These are phyloP conservation scores for Epizoanthus illoricatus DNA, from an alignment of 92 coral and sea anemone genomes.

Conservation along the genomic window DNA sequence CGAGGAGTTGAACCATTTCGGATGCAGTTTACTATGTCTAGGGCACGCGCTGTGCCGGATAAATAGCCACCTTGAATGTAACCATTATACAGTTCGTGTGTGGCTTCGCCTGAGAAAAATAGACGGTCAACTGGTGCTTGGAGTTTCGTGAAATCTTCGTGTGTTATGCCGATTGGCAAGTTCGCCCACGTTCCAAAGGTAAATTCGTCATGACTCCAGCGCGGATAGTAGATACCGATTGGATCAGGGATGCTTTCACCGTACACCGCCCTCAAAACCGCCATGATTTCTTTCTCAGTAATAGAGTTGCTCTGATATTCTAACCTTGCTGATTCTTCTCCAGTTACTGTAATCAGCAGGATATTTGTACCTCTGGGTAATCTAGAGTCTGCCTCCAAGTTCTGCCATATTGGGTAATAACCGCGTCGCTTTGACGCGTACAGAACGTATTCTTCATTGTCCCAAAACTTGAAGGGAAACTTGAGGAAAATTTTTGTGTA, in stretches of 20 bases:
- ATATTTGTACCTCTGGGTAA: conserved; percentile 82
- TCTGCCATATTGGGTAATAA: conserved; percentile 75
- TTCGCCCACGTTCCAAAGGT: conserved; percentile 81
- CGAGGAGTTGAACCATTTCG: conserved; percentile 8
- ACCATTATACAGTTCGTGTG: conserved; percentile 83
- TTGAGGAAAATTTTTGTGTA: conserved; percentile 87
- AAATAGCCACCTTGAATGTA: conserved; percentile 81
- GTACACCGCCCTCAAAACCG: conserved; percentile 63
- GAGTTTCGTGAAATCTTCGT: conserved; percentile 62
- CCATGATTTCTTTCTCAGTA: conserved; percentile 77
- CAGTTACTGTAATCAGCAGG: conserved; percentile 80
- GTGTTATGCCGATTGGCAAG: conserved; percentile 69
- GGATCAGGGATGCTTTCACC: conserved; percentile 69
- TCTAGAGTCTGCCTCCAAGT: conserved; percentile 67
- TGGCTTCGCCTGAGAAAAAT: conserved; percentile 86
- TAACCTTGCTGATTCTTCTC: conserved; percentile 75
- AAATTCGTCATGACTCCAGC: conserved; percentile 71
- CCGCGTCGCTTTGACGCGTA: conserved; percentile 78
- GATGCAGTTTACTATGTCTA: conserved; percentile 50
- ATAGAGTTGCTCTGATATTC: conserved; percentile 58
- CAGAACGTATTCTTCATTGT: conserved; percentile 70
- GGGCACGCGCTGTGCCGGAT: conserved; percentile 62
- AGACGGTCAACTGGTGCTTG: conserved; percentile 54
- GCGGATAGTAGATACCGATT: conserved; percentile 61
- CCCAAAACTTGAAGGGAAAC: conserved; percentile 85